Evolutionary conservation across 2,888 invertebrate species (phyloP), one percentile per base, ranked within the genome.

Genomic region (Mylabris sibirica): DNA sequence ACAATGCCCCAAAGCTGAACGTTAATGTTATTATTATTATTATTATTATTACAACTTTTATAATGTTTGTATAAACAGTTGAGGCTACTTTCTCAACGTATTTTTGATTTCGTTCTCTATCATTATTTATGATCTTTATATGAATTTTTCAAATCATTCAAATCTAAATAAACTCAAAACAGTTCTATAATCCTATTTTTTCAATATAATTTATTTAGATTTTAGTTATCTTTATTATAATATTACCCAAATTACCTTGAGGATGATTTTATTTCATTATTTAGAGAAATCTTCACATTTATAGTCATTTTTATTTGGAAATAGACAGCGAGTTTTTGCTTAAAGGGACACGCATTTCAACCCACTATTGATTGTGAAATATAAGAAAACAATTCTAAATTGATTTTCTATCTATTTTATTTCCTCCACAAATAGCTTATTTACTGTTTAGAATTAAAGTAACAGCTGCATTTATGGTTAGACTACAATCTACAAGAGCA

Each of bases 81-180:
- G 49, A 20, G 59, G 63, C 14, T 20, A 70, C 70, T 70, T 70
- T 70, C 70, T 67, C 70, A 60, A 44, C 57, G 64, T 24, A 34
- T 30, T 35, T 17, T 64, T 60, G 0, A n/a, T 12, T 22, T 64
- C 17, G 26, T 64, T 38, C 14, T 24, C 57, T 5, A 62, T 63
- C 24, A 26, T 63, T 2, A 63, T 49, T 63, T 26, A 5, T 1
- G 1, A 4, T 44, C 8, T 44, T n/a, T 2, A 44, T 4, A 2
- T 44, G 5, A 6, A 8, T 30, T 1, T 30, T 30, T 4, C 30
- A 30, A 6, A 4, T 30, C 30, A 44, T 44, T 44, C 8, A 44
- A 44, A 44, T 44, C 5, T 44, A 5, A 17, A 44, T 6, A 44
- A 41, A 41, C 9, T 12, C 38, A 38, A 38, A 1, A 38, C 38